These are phyloP conservation scores for Limnodromus scolopaceus DNA, from an alignment of 2,797 vertebrate species.

Conservation along the genomic window DNA sequence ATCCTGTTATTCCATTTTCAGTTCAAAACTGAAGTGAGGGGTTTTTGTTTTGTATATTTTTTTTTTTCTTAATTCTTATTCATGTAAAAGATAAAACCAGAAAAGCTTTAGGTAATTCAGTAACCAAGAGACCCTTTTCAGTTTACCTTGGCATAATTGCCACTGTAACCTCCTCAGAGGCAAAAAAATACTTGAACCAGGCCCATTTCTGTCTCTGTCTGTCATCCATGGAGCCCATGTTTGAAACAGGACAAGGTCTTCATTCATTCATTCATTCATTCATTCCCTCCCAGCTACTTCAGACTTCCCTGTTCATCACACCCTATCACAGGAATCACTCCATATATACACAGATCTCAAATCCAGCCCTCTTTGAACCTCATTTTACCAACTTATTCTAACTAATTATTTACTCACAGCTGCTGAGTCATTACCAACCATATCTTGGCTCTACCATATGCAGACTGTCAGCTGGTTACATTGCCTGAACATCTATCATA, in stretches of 20 bases:
- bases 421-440: neutral
- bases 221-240: neutral
- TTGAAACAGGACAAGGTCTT: slow-evolving; percentile 19
- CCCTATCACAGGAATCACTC: neutral
- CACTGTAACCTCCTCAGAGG: neutral
- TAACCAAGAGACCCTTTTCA: neutral
- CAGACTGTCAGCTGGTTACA: neutral
- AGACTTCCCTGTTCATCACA: neutral
- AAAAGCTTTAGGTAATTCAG: neutral
- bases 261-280: neutral
- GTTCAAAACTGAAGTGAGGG: neutral
- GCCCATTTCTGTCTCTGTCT: neutral
- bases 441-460: neutral
- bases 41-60: neutral
- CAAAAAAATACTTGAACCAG: neutral
- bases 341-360: neutral
- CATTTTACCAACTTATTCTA: neutral
- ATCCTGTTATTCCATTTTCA: neutral
- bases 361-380: neutral
- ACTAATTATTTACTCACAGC: neutral
- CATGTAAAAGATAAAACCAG: neutral
- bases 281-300: neutral
- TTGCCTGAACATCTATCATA: neutral
- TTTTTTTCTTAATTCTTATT: neutral
- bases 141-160: neutral